Evolutionary conservation across 2,113 vertebrate species (phyloP), one percentile per base, ranked within the genome.

Genomic region (Thalassoma bifasciatum): DNA sequence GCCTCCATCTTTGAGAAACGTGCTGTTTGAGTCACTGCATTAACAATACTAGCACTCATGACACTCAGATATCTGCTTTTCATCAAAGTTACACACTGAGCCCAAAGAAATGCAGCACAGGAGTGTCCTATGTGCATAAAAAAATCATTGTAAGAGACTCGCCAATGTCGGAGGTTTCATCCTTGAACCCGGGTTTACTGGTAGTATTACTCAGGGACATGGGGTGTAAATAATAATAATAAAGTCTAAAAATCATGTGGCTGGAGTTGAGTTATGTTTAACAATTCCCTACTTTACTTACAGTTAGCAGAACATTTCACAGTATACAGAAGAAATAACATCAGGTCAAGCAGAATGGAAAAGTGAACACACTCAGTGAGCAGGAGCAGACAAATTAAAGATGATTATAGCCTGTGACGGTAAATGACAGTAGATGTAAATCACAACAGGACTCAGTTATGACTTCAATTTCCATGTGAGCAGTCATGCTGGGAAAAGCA

Each of bases 351-450:
- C 64, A 50, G 46, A 58, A 60, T 65, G 71, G 36, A 23, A 50
- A 4, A 36, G 24, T 22, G 7, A 60, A 16, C 67, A 64, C 26
- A 53, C 34, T 26, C 1, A 67, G 49, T 69, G 66, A 71, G 46
- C 65, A 72, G 60, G 56, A 52, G 46, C 63, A 46, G 76, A 68
- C 38, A 77, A 75, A 77, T 82, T 65, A 69, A 77, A 79, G 36
- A 51, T 65, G 67, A 86, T 83, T 51, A 64, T 40, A 56, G 58
- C 46, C 23, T n/a, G 4, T 65, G 19, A 83, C 61, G 52, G 70
- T 49, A 60, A 69, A 75, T 58, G 50, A 49, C 62, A 36, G 66
- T 14, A 0, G 47, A 17, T 5, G 2, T 52, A 34, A 74, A 34
- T 24, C 71, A 44, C 38, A 8, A 10, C 11, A 6, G 19, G 54